Evolutionary conservation across 2,797 vertebrate species (phyloP).

Genomic region (Sebastes alutus): DNA sequence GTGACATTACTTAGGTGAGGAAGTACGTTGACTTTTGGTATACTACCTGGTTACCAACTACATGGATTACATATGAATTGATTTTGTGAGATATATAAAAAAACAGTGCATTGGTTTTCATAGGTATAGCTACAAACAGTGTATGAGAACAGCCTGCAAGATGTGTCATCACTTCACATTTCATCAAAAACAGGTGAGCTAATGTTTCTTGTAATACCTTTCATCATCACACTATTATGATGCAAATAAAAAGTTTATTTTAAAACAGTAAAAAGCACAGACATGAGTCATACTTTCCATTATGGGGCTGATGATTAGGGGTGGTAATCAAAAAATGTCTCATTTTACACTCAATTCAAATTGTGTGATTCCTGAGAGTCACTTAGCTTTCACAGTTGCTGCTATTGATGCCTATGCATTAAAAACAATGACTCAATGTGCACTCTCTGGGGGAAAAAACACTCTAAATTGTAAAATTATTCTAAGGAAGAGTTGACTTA

Average conservation of each 20-base stretch:
- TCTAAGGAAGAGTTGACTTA: neutral
- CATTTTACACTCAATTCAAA: neutral
- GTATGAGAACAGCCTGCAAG: too few species aligned
- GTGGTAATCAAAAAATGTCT: neutral
- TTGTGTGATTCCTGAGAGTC: neutral
- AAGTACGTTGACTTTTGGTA: too few species aligned
- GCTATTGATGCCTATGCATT: neutral
- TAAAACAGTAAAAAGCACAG: neutral
- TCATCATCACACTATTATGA: neutral
- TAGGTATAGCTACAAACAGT: too few species aligned
- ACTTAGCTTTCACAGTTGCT: neutral
- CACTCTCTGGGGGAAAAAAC: neutral
- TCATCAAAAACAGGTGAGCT: neutral
- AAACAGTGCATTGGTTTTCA: too few species aligned
- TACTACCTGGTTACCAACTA: too few species aligned
- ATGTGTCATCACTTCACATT: neutral
- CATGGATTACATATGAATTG: too few species aligned
- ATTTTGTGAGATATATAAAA: too few species aligned
- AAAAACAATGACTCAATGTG: neutral
- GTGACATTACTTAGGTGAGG: too few species aligned
- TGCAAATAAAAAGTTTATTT: neutral
- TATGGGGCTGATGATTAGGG: neutral
- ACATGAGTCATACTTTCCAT: neutral
- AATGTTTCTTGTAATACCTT: neutral
- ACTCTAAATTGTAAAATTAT: neutral